Base-by-base conservation (phyloP, 2,797 vertebrate genomes). In the Sebastolobus alascanus region DNA sequence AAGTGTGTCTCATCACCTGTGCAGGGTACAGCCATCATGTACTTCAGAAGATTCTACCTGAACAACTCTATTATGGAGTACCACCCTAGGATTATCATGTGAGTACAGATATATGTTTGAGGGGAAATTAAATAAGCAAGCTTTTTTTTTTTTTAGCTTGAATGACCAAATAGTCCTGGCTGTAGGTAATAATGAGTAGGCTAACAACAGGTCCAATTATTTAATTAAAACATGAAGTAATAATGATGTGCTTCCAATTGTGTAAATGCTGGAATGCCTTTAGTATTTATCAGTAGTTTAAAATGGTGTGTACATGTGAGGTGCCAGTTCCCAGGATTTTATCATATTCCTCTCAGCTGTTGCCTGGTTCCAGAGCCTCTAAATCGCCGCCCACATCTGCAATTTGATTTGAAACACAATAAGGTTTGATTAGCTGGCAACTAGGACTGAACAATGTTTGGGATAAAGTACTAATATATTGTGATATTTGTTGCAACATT, bases 61-160 rank as follows among this genome's bases (percentile, higher is more conserved):
- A 98, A 98, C 94, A 99, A 99, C 90, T 99, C 98, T 0, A 93
- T 99, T 68, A 99, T 99, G 98, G 98, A 99, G 70, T 97, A 98
- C 91, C 97, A 99, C 81, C 98, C 98, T 13, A 96, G 97, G 83
- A 97, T 96, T 87, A 99, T 99, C 91, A 98, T 99, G 99, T 98
- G 89, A 98, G 98, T 96, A 87, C 6, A 70, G 13, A 35, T 27
- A 4, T 31, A 2, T 27, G 68, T 59, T 40, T 63, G 3, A 6
- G 6, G 29, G 29, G 3, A 4, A 27, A 25, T 55, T 9, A 13
- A 20, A 20, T n/a, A 40, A 56, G 43, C 5, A 38, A 27, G 35
- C 27, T 31, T 25, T 25, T 25, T 25, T n/a, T 65, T 25, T 43
- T 1, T 12, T 38, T 25, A 65, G 11, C 3, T 50, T 5, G 9